phyloP scores from a whole-genome alignment of 2,888 invertebrate species.

The Ormyrus nitidulus region DNA sequence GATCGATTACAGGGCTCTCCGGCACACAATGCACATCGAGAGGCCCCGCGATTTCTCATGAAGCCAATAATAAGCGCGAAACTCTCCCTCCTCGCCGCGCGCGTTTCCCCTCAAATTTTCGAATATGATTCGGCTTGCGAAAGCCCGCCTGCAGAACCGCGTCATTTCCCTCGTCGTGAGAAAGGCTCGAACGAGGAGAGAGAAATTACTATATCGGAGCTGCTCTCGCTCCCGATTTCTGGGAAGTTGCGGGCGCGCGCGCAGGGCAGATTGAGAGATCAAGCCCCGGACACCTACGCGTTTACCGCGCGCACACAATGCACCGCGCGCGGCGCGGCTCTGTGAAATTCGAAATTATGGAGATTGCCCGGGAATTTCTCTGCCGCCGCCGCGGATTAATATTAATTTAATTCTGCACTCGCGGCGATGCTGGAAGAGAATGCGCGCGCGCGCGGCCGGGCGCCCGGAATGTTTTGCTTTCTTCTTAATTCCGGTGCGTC shows the following conservation, averaged over 20 bases:
- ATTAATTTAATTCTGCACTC: constrained; percentile 73
- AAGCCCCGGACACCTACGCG: constrained; percentile 32
- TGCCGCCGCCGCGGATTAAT: constrained; percentile 48
- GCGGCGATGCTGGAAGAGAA: constrained; percentile 63
- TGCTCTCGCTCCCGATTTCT: constrained; percentile 40
- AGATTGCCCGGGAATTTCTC: constrained; percentile 62
- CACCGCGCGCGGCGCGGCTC: constrained; percentile 38
- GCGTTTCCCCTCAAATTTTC: background rate
- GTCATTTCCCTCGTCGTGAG: constrained; percentile 4
- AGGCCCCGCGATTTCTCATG: background rate
- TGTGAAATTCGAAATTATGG: constrained; percentile 69
- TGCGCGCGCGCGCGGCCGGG: background rate
- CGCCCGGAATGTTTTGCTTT: constrained; percentile 2
- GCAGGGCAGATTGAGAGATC: constrained; percentile 46
- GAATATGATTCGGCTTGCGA: constrained; percentile 12
- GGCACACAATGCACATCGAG: too few species aligned
- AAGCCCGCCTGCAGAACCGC: background rate
- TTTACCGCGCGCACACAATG: background rate
- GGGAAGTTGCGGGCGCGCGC: constrained; percentile 4
- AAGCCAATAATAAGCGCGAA: constrained; percentile 12
- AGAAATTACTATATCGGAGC: constrained; percentile 35
- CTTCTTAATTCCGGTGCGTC: constrained; percentile 6
- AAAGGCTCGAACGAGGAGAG: background rate
- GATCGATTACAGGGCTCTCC: too few species aligned
- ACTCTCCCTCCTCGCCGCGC: background rate